Evolutionary conservation across 2,888 invertebrate species (phyloP).

Genomic region (Brachyopa scutellaris): DNA sequence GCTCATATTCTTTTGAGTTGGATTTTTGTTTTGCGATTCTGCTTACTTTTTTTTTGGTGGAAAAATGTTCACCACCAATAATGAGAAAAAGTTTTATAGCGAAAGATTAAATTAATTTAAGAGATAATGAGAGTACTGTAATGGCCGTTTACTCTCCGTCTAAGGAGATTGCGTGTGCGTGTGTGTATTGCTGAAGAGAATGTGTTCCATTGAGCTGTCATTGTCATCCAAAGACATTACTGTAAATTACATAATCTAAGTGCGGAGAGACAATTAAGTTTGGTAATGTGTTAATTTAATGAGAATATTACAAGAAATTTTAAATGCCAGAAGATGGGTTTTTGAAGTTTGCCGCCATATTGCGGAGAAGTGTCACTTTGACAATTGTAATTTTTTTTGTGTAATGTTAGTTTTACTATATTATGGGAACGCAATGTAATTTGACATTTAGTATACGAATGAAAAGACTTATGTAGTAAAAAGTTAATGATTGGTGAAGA

Average conservation of each 20-base stretch:
- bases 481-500: too few relatives aligned
- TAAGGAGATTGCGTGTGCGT: neutral
- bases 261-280: neutral
- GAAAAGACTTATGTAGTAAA: too few relatives aligned
- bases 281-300: neutral
- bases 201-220: neutral
- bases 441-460: too few relatives aligned
- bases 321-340: too few relatives aligned
- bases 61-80: constrained; percentile 6
- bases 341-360: too few relatives aligned
- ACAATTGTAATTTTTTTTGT: too few relatives aligned
- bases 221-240: constrained; percentile 6
- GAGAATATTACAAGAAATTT: too few relatives aligned
- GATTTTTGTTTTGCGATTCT: neutral
- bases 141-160: neutral
- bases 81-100: constrained; percentile 45
- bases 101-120: constrained; percentile 40
- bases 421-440: too few relatives aligned
- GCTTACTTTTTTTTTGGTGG: neutral
- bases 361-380: too few relatives aligned
- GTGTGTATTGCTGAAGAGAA: neutral
- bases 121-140: constrained; percentile 4
- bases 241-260: neutral
- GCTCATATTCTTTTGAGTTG: constrained; percentile 28
- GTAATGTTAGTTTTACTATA: too few relatives aligned